Evolutionary conservation across 2,797 vertebrate species (phyloP).

Genomic region (Gastrophryne carolinensis): DNA sequence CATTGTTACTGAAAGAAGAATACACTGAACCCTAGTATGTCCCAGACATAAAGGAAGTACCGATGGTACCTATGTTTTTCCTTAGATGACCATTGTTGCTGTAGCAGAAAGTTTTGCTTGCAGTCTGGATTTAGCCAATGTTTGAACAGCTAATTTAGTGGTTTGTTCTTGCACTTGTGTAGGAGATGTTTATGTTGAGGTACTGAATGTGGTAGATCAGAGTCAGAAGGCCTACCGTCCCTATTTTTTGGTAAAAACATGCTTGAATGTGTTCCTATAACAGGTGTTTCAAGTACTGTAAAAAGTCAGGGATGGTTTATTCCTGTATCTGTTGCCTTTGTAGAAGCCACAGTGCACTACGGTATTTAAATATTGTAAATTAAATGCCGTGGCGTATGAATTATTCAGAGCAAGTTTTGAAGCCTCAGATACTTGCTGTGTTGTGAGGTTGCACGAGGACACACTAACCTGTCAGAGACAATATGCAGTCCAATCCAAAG

Average conservation of each 20-base stretch:
- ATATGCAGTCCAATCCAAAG: neutral
- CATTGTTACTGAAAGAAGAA: too few relatives aligned
- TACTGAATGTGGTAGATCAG: too few relatives aligned
- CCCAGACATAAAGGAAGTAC: too few relatives aligned
- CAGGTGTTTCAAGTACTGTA: neutral
- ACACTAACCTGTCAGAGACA: slow-evolving; percentile 11
- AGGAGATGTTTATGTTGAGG: too few relatives aligned
- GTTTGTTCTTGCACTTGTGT: too few relatives aligned
- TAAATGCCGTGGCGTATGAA: slow-evolving; percentile 27
- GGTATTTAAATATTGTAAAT: slow-evolving; percentile 14
- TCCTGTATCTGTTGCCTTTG: neutral
- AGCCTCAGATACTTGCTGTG: neutral
- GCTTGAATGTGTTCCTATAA: neutral
- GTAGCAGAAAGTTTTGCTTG: too few relatives aligned
- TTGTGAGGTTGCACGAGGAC: slow-evolving; percentile 31
- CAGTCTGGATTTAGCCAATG: too few relatives aligned
- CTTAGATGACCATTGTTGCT: too few relatives aligned
- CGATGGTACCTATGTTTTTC: too few relatives aligned
- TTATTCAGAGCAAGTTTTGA: slow-evolving; percentile 16
- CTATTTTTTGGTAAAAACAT: neutral
- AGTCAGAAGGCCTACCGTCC: too few relatives aligned
- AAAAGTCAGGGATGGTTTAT: neutral
- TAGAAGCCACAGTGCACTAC: neutral
- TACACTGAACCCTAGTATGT: too few relatives aligned
- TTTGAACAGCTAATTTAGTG: too few relatives aligned